Base-by-base conservation (phyloP, 2,797 vertebrate species). In the Anguilla obscura region DNA sequence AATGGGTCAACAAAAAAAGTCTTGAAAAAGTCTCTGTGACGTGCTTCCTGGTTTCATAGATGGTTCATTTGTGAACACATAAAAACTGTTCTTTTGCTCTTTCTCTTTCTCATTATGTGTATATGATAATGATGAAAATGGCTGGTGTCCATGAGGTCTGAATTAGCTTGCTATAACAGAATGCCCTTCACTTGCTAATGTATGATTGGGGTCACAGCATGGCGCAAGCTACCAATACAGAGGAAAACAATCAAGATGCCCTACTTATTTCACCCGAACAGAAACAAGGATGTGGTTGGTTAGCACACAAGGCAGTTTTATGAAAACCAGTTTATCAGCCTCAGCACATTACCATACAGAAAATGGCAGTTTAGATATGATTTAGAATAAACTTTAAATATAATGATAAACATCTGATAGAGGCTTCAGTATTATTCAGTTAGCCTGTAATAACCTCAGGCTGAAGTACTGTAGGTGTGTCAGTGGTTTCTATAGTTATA, bases 281-380 rank as follows among this genome's bases (percentile, higher is more conserved):
- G 80, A 83, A 54, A 83, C 80, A 52, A 83, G 80, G 80, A 83
- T n/a, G 80, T 83, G 74, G 74, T 40, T 8, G 74, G 74, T 16
- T 30, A 7, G 27, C 24, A 74, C 30, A 36, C 71, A 74, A 36
- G 71, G 69, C 27, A 36, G 33, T 18, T 76, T 76, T 18, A 40
- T 18, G 30, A 76, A 74, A 27, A 79, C 33, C 33, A 36, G 33
- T 79, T 45, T 40, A 14, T 36, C 74, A 40, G 14, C 36, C 33
- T 74, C 71, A 74, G 71, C 10, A 74, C 33, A 16, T 12, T 74
- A 18, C 2, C 3, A 16, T 14, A 74, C 30, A 74, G 69, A 74
- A 33, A 74, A 74, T 4, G 33, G 30, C 71, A 12, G 71, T 14
- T 12, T 8, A 74, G 71, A 74, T 36, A 5, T 27, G 24, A 14